These are phyloP conservation scores for Monoplex corrugatus DNA, from an alignment of 2,888 invertebrate species.

Conservation along the genomic window DNA sequence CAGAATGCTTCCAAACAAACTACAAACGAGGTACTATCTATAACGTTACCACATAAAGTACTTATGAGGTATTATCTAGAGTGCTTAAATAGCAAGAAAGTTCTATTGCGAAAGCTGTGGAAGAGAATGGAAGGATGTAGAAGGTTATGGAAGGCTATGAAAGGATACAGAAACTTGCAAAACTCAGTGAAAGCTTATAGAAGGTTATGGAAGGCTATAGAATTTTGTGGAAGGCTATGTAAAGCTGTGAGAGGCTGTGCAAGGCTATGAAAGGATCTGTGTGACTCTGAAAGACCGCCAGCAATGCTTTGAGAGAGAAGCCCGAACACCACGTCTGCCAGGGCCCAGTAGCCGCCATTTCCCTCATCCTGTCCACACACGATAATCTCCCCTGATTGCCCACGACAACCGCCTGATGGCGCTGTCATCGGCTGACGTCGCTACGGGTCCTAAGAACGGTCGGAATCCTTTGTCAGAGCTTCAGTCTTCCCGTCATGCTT, in stretches of 20 bases:
- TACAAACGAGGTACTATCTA: too few species aligned
- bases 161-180: neutral
- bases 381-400: conserved; percentile 10
- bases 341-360: neutral
- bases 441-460: neutral
- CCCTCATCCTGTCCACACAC: conserved; percentile 14
- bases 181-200: neutral
- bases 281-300: conserved; percentile 20
- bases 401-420: conserved; percentile 41
- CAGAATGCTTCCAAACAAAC: too few species aligned
- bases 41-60: too few species aligned
- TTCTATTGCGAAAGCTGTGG: too few species aligned
- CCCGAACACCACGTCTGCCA: neutral
- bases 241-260: too few species aligned
- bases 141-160: neutral
- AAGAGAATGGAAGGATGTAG: neutral
- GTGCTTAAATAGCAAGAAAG: too few species aligned
- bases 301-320: conserved; percentile 31
- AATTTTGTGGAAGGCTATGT: too few species aligned
- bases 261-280: too few species aligned
- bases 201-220: too few species aligned
- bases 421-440: conserved; percentile 38
- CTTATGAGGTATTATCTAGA: too few species aligned
- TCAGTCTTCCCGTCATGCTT: neutral
- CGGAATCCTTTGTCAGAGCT: neutral